Percentiles rank a stretch among this genome's conserved stretches.
These are phyloP conservation scores for Macropodus opercularis DNA, from an alignment of 2,797 vertebrate genomes.

Conservation along the genomic window DNA sequence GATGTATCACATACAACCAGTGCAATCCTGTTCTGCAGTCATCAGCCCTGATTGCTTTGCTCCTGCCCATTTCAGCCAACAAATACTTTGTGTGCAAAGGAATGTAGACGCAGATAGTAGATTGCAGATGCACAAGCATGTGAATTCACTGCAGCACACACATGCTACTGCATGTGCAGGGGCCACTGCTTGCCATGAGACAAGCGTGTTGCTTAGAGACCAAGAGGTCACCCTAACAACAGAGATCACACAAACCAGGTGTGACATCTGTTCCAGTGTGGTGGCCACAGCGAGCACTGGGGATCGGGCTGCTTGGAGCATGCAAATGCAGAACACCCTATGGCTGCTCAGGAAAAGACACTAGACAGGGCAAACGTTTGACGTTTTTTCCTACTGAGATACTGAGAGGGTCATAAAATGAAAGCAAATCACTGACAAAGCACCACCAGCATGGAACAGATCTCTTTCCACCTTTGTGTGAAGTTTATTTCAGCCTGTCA, in stretches of 20 bases:
- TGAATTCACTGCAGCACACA: slow-evolving; percentile 8
- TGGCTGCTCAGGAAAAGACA: slow-evolving; percentile 32
- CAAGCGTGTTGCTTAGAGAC: slow-evolving; percentile 71
- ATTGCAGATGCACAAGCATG: slow-evolving; percentile 6
- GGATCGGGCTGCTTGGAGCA: slow-evolving; percentile 52
- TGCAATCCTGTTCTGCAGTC: slow-evolving; percentile 10
- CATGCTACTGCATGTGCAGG: slow-evolving; percentile 38
- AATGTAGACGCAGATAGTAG: slow-evolving; percentile 3
- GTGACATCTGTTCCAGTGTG: slow-evolving; percentile 74
- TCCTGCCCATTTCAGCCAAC: slow-evolving; percentile 9
- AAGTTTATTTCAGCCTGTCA: background rate
- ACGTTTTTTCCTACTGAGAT: slow-evolving; percentile 16
- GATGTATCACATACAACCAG: slow-evolving; percentile 4
- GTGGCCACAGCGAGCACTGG: slow-evolving; percentile 58
- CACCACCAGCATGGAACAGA: slow-evolving; percentile 2
- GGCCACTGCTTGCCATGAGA: slow-evolving; percentile 57
- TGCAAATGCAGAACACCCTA: slow-evolving; percentile 54
- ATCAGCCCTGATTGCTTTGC: slow-evolving; percentile 12
- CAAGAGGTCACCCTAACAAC: slow-evolving; percentile 72
- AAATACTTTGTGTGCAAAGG: background rate
- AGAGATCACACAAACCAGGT: slow-evolving; percentile 78
- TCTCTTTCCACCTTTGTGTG: background rate
- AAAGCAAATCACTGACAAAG: slow-evolving; percentile 18
- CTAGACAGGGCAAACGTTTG: slow-evolving; percentile 43
- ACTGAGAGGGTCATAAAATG: background rate